Percentiles rank a stretch among this genome's conserved stretches.
Conservation (phyloP, 30 jellyfish, hydroid and myxozoan genomes). For the Mastigias papua region DNA sequence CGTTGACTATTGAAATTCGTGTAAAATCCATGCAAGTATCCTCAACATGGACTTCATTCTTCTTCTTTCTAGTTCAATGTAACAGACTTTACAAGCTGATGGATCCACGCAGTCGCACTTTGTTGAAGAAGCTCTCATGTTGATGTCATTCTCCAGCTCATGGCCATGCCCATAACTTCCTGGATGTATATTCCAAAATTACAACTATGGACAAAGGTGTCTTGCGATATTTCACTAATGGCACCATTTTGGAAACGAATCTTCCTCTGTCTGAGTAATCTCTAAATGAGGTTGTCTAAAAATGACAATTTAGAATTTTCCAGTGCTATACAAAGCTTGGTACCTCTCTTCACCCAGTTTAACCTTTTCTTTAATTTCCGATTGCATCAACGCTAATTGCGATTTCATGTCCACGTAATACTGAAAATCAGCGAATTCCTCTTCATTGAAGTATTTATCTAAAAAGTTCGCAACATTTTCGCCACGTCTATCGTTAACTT, state of each 20-base stretch:
- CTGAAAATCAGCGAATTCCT: constrained; percentile 91
- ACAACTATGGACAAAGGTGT: no score
- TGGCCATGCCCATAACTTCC: no score
- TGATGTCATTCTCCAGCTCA: no score
- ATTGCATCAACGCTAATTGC: constrained; percentile 96
- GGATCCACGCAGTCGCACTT: no score
- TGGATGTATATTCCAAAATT: no score
- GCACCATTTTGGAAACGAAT: neutral
- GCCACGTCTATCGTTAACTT: constrained; percentile 97
- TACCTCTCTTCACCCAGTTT: constrained; percentile 95
- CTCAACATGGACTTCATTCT: no score
- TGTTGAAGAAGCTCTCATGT: no score
- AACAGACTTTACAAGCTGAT: no score
- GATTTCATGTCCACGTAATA: constrained; percentile 98
- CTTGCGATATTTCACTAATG: no score
- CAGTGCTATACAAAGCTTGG: constrained; percentile 89
- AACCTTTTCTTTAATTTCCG: constrained; percentile 96
- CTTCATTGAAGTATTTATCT: constrained; percentile 90
- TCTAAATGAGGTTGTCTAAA: neutral
- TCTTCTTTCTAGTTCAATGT: no score
- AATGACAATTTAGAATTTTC: constrained; percentile 9
- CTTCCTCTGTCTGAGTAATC: neutral
- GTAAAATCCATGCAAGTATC: no score
- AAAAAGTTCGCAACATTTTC: constrained; percentile 93
- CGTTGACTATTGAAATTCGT: no score